Evolutionary conservation across 2,113 vertebrate genomes (phyloP).

Genomic region (Colaptes auratus): DNA sequence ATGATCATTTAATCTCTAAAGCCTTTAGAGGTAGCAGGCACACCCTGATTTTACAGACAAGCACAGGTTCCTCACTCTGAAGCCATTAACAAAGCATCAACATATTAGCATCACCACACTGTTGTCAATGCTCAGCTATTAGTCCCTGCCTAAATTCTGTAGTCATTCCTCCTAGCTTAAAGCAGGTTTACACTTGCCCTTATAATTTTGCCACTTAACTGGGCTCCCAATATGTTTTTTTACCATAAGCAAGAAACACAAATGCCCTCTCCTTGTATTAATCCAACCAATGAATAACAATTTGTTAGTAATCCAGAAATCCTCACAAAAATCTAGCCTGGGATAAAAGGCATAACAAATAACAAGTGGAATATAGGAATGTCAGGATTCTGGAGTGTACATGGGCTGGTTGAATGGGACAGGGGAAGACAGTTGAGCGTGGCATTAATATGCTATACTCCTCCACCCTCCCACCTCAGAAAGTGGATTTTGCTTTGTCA

Average conservation of each 20-base stretch:
- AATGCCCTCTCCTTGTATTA: neutral
- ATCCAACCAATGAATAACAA: neutral
- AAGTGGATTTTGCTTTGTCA: neutral
- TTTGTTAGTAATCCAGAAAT: neutral
- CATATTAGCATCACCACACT: neutral
- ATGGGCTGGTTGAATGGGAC: neutral
- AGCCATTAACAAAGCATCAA: neutral
- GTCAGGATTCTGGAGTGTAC: neutral
- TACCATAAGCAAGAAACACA: neutral
- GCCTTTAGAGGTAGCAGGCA: neutral
- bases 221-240: neutral
- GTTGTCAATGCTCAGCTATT: neutral
- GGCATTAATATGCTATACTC: neutral
- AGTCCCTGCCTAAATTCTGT: neutral
- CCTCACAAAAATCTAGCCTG: neutral
- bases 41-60: neutral
- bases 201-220: neutral
- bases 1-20: constrained; percentile 14
- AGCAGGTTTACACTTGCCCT: neutral
- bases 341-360: neutral
- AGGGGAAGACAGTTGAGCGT: fast-evolving
- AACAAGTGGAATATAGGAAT: neutral
- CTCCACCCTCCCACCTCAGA: neutral
- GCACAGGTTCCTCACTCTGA: neutral
- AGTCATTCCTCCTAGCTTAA: neutral